These are phyloP conservation scores for Lophotis ruficrista DNA, from an alignment of 2,113 vertebrate species.

Conservation along the genomic window DNA sequence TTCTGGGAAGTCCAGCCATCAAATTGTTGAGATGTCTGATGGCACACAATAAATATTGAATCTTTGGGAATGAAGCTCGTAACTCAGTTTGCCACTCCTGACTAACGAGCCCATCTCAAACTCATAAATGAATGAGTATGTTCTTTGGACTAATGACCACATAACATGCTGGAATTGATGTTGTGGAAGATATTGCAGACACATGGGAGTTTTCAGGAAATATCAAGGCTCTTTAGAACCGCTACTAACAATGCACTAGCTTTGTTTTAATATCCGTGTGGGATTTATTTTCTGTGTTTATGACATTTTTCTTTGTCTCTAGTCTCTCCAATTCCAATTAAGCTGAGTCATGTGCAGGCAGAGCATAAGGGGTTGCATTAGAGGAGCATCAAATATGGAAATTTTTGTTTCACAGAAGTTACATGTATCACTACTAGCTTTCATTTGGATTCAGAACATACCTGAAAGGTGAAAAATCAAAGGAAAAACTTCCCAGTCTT, in stretches of 20 bases:
- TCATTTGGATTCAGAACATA: not conserved
- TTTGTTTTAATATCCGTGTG: slow-evolving; percentile 19
- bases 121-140: not conserved
- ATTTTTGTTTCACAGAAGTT: not conserved
- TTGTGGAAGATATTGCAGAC: not conserved
- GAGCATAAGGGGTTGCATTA: not conserved
- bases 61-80: not conserved
- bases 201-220: slow-evolving; percentile 33
- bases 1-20: not conserved
- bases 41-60: not conserved
- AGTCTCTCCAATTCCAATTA: not conserved
- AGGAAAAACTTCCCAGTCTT: not conserved
- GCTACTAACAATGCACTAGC: not conserved
- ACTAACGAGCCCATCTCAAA: not conserved
- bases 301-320: slow-evolving; percentile 27
- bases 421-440: not conserved
- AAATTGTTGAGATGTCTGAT: not conserved
- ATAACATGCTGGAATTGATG: not conserved
- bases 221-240: slow-evolving; percentile 4
- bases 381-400: not conserved
- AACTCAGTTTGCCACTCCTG: not conserved
- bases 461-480: not conserved
- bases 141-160: not conserved
- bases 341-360: not conserved
- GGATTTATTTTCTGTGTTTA: slow-evolving; percentile 36